These are phyloP conservation scores for Anoplolepis gracilipes DNA, from an alignment of 1,140 invertebrate species.

Conservation along the genomic window DNA sequence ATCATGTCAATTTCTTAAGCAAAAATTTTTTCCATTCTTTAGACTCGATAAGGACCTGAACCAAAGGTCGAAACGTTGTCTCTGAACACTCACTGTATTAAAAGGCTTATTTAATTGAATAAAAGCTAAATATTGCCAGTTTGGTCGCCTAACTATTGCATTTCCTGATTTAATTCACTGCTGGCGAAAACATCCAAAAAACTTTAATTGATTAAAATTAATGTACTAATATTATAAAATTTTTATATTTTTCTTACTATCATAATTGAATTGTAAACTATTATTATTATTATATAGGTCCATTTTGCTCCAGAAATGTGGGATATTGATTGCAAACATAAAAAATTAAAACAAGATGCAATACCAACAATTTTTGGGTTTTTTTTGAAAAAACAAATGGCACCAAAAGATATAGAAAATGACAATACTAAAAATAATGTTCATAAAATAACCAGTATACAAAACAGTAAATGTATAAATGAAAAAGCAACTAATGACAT, in stretches of 20 bases:
- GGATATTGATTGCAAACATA: not conserved
- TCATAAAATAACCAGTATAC: not conserved
- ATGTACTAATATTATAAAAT: not conserved
- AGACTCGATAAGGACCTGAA: too few species aligned
- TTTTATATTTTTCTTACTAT: not conserved
- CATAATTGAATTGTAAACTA: too few species aligned
- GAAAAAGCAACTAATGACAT: not conserved
- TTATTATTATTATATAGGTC: too few species aligned
- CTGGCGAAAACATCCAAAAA: too few species aligned
- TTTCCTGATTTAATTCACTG: too few species aligned
- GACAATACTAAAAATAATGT: not conserved
- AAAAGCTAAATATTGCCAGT: too few species aligned
- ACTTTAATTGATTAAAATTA: slow-evolving; percentile 1
- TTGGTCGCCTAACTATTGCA: too few species aligned
- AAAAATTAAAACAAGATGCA: not conserved
- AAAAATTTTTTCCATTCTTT: too few species aligned
- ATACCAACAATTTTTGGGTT: not conserved
- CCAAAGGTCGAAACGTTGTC: too few species aligned
- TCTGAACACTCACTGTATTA: too few species aligned
- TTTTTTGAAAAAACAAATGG: not conserved
- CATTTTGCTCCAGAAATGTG: not conserved
- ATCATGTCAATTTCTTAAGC: too few species aligned
- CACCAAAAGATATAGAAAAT: not conserved
- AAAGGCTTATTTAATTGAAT: too few species aligned
- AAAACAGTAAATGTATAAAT: not conserved